Conservation (phyloP, 2,888 invertebrate species). For the Agapostemon virescens region DNA sequence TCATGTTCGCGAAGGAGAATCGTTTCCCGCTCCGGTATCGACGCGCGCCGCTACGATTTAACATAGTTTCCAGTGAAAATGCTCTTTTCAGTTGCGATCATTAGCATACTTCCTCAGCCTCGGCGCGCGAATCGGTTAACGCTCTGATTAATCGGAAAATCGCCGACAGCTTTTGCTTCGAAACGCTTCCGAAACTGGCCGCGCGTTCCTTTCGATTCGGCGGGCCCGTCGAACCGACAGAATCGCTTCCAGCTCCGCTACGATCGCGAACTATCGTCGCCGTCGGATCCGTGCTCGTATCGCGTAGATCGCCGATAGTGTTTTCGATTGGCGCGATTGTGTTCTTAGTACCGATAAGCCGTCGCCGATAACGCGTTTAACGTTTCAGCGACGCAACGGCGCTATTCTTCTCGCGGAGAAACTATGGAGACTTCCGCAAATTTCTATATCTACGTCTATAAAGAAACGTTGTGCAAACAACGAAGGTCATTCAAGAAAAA, state of each 20-base stretch:
- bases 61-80: slow-evolving; percentile 47
- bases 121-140: slow-evolving; percentile 47
- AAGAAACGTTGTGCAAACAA: no score
- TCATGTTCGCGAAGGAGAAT: neutral
- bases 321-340: neutral
- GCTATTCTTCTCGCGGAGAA: no score
- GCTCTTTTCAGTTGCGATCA: slow-evolving; percentile 25
- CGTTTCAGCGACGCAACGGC: neutral
- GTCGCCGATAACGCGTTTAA: neutral
- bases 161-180: slow-evolving; percentile 37
- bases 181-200: slow-evolving; percentile 15
- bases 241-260: neutral
- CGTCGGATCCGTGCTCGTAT: neutral
- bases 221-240: neutral
- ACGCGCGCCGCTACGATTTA: slow-evolving; percentile 13
- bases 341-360: neutral
- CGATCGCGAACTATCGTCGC: neutral
- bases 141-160: slow-evolving; percentile 61
- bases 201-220: slow-evolving; percentile 39
- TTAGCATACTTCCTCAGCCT: slow-evolving; percentile 56
- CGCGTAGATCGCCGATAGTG: neutral
- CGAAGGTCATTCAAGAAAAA: no score
- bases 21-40: neutral
- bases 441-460: no score
- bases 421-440: no score